Evolutionary conservation across 1,140 invertebrate genomes (phyloP), one percentile per base, ranked within the genome.

Genomic region (Sarcophaga bullata): DNA sequence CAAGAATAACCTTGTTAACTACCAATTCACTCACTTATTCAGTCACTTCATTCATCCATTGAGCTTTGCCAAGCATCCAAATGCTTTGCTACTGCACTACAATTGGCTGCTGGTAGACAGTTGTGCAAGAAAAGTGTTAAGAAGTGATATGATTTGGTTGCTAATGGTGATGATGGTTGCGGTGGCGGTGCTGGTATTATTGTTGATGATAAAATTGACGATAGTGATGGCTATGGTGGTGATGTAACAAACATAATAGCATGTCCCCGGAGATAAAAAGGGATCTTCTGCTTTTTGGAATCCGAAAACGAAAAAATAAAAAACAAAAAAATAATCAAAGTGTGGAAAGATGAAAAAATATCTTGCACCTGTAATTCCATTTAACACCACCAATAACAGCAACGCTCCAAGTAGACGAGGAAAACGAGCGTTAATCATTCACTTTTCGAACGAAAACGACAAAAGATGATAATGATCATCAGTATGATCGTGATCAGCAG

Each of bases 231-330:
- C 52, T 11, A 58, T 58, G 52, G 52, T 48, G 73, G 73, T 76
- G 75, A 78, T 78, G 75, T 78, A 78, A 52, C 75, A 78, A 78
- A 9, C 46, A 76, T 76, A 76, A 76, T 76, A 76, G 49, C 75
- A 78, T 78, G 75, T 78, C 75, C 75, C 75, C 75, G 75, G 48
- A 78, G 75, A 78, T 50, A 78, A 78, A 37, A 78, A 68, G 62
- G 75, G 75, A 78, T 78, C 6, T 78, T 19, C 75, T 17, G 50
- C 47, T 50, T 17, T 78, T 78, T 78, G 75, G 48, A 50, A 52
- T 78, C 50, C 75, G 50, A 78, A 76, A 50, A 8, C 75, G 13
- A 58, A 58, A 58, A 37, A 47, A 48, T 49, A 48, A 48, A 76
- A 37, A 37, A 37, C 25, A 37, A 37, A 4, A 37, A 37, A 2